Base-by-base conservation (phyloP, 2,888 invertebrate genomes). In the Omphaloscelis lunosa region DNA sequence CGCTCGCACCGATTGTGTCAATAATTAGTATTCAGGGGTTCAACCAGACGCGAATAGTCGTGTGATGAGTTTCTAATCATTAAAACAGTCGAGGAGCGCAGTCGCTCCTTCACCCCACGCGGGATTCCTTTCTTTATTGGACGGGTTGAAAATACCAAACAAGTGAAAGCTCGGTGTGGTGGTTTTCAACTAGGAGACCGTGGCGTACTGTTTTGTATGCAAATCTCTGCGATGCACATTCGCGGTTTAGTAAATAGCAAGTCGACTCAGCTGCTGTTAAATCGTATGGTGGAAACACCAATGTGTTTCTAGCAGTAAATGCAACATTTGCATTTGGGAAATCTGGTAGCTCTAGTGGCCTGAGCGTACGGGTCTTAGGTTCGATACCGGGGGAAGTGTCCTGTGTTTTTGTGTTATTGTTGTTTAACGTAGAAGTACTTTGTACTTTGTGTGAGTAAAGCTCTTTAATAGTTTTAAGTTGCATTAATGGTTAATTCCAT, bases 201-300 rank as follows among this genome's bases (percentile, higher is more conserved):
- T 20, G 29, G 56, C 29, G 48, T 15, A 58, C 74, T 73, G 81
- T 74, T 78, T 73, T 80, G 63, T 48, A 74, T 79, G 81, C 81
- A 74, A 79, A 79, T 80, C 75, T 23, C 34, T 56, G 4, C 75
- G 61, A 81, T 56, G 75, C 66, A 58, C 63, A 65, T 78, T 78
- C 72, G 72, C 51, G 56, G 75, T 67, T 66, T 79, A 74, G 81
- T 66, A 75, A 79, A 80, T 73, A 73, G 27, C 27, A 39, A 74
- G 58, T 53, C 53, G 66, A 48, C 39, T 74, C 81, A 67, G 66
- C 39, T 61, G 73, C 53, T 73, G 79, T 48, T 56, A 48, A 61
- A 74, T 56, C 53, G 53, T 56, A 39, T 66, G 53, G 59, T 62
- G 53, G n/a, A 17, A 66, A 81, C 56, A 56, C 29, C 61, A 53